phyloP scores from a whole-genome alignment of 2,888 invertebrate genomes.

The Junonia oenone region DNA sequence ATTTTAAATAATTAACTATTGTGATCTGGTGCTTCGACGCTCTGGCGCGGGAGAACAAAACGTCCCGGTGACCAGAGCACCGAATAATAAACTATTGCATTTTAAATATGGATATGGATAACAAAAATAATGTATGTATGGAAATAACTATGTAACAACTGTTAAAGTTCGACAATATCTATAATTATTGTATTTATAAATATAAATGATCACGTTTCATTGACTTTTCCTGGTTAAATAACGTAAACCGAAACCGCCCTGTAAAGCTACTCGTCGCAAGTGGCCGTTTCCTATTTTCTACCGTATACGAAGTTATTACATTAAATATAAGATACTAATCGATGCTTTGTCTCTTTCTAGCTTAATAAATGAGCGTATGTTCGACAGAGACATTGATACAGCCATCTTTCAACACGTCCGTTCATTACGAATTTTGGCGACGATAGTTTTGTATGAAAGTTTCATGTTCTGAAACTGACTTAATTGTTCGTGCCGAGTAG shows the following conservation, averaged over 20 bases:
- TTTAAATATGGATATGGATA: constrained; percentile 73
- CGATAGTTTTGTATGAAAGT: background rate
- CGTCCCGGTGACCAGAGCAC: constrained; percentile 33
- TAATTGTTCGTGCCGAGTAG: constrained; percentile 14
- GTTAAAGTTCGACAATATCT: constrained; percentile 69
- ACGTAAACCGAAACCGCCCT: constrained; percentile 27
- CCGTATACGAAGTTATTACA: constrained; percentile 34
- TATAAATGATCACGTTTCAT: constrained; percentile 43
- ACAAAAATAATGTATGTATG: constrained; percentile 75
- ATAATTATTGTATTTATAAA: constrained; percentile 49
- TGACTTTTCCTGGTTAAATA: constrained; percentile 39
- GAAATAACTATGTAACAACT: constrained; percentile 72
- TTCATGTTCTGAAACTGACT: background rate
- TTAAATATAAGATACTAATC: background rate
- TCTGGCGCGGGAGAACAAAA: constrained; percentile 20
- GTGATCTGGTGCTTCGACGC: constrained; percentile 52
- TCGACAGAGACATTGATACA: background rate
- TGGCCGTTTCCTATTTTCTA: constrained; percentile 31
- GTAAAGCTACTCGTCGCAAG: constrained; percentile 21
- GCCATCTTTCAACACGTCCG: background rate
- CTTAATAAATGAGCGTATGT: background rate
- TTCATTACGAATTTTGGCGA: constrained; percentile 1
- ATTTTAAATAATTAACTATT: constrained; percentile 71
- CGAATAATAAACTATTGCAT: constrained; percentile 69
- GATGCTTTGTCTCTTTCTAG: constrained; percentile 3